Base-by-base conservation (phyloP, 1,140 invertebrate genomes). In the Glossosoma conforme region DNA sequence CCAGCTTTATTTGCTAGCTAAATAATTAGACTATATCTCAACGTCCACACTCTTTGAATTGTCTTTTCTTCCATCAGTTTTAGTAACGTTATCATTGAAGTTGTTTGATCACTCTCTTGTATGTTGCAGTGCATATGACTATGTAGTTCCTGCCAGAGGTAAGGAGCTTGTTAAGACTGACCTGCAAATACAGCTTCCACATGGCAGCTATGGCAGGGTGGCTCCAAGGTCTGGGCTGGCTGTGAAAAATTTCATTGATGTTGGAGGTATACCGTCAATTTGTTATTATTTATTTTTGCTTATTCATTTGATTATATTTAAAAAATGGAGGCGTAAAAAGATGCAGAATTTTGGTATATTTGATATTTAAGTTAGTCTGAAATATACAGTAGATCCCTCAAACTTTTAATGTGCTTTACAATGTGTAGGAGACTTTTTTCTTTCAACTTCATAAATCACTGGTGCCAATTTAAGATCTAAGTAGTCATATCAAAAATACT, bases 191-290 rank as follows among this genome's bases (percentile, higher is more conserved):
- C 76, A 86, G 66, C 68, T 94, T 18, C 91, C 94, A 1, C 75
- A 81, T 40, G 93, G 91, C 6, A 94, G 89, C 60, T 99, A 99
- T 70, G 97, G 96, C 5, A 76, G 97, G 60, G 81, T 99, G 24
- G 97, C 97, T 2, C 96, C 97, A 4, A 82, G 97, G 44, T 98
- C 95, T 48, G 97, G 97, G 0, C 74, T 99, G 24, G 94, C 97
- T 19, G 83, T 84, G 32, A 99, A 99, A 73, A 81, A 97, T 70
- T 91, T 89, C 52, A 97, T 99, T 61, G 94, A 99, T 77, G 91
- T 99, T 61, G 96, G 95, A 66, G 82, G 82, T 84, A 67, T 61
- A 54, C 37, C 1, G n/a, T 18, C 32, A 38, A 30, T 37, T 50
- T 53, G 11, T 36, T 50, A 3, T 14, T 33, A 38, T 24, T 9